Base-by-base conservation (phyloP, 1,140 invertebrate species). In the Hylaeus anthracinus region DNA sequence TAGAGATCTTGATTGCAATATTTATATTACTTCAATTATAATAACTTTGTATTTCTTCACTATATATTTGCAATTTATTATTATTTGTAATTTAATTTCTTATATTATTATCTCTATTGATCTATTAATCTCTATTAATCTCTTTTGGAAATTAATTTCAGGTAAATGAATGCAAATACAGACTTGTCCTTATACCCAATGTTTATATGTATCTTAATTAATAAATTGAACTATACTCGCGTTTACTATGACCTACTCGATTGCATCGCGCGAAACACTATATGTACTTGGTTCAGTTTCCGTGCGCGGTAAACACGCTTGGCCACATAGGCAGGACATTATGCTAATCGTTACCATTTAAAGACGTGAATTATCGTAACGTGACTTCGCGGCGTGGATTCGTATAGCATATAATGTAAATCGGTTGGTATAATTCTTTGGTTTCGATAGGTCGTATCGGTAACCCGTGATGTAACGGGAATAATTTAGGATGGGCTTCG, bases 271-370 rank as follows among this genome's bases (percentile, higher is more conserved):
- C 15, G 45, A 53, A 63, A 55, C 10, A 37, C 9, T 48, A 2
- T 48, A 48, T 48, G 8, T 48, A 48, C 5, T 26, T 39, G 51
- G 41, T 14, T 10, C 10, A 41, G 61, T 41, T 26, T 6, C 8
- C 8, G 37, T 26, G n/a, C 1, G 5, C 37, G 3, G 15, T n/a
- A 58, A 2, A 64, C 39, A 39, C 61, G 39, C 10, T 39, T 9
- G 10, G 6, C 12, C 5, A 15, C 43, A 48, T 48, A 48, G 14
- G 9, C 41, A 45, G 6, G 15, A n/a, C 63, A 66, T 66, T 66
- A 67, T 67, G 65, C n/a, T 51, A 67, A 67, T 67, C 45, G 37
- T 12, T 5, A 61, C 15, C 39, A 53, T 67, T 79, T 66, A 60
- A 15, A 39, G 14, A 51, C 14, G 53, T 5, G 41, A 77, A 51